Conservation (phyloP, 2,888 invertebrate species). For the Oeneis ivallda region DNA sequence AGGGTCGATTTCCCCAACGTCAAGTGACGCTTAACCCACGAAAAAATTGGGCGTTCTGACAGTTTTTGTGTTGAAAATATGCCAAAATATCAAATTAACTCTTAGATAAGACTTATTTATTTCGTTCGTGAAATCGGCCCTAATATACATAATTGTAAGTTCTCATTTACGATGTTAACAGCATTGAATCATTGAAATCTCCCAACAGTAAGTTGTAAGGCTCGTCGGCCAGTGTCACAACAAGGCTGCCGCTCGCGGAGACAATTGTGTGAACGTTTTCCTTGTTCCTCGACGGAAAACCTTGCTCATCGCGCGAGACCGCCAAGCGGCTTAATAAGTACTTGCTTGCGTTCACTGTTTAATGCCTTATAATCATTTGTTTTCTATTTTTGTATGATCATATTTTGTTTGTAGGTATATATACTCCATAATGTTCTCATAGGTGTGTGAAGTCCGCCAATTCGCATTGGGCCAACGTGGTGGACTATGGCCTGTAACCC, state of each 20-base stretch:
- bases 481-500: too few relatives aligned
- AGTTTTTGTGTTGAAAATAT: too few relatives aligned
- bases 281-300: conserved; percentile 72
- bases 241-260: conserved; percentile 62
- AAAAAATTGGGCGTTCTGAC: too few relatives aligned
- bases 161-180: background rate
- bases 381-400: background rate
- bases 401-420: background rate
- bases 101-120: too few relatives aligned
- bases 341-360: conserved; percentile 22
- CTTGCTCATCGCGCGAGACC: conserved; percentile 67
- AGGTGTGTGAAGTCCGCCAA: too few relatives aligned
- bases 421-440: too few relatives aligned
- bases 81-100: too few relatives aligned
- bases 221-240: conserved; percentile 55
- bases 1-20: too few relatives aligned
- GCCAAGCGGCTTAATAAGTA: conserved; percentile 38
- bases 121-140: too few relatives aligned
- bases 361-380: conserved; percentile 3
- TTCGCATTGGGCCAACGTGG: too few relatives aligned
- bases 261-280: conserved; percentile 63
- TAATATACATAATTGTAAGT: background rate
- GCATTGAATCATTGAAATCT: conserved; percentile 2
- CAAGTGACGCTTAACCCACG: too few relatives aligned
- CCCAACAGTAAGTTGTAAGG: conserved; percentile 32